These are phyloP conservation scores for Antechinus stuartii DNA, from an alignment of 2,113 vertebrate genomes.

Conservation along the genomic window DNA sequence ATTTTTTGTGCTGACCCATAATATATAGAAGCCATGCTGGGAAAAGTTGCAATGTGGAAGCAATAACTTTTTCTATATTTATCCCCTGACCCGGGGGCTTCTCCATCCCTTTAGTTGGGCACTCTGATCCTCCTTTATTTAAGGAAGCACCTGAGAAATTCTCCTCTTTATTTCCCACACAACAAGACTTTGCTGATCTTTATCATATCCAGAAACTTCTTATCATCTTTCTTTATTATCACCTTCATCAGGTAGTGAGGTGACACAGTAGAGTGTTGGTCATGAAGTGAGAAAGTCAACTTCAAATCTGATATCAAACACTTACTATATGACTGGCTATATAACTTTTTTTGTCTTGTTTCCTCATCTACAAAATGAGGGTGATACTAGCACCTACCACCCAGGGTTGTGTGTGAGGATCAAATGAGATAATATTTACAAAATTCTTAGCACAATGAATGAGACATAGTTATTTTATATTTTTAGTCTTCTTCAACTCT, in stretches of 20 bases:
- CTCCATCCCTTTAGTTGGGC: background rate
- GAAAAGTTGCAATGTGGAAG: too few relatives aligned
- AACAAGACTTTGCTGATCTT: background rate
- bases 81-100: background rate
- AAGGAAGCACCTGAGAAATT: background rate
- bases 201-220: background rate
- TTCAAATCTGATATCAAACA: background rate
- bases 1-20: background rate
- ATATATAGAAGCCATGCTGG: background rate
- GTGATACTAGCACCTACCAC: background rate
- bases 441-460: background rate
- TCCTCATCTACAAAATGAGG: background rate
- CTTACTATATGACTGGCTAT: background rate
- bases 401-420: background rate
- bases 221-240: background rate
- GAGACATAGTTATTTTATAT: background rate
- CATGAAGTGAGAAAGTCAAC: background rate
- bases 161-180: background rate
- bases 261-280: background rate
- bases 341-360: background rate
- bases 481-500: too few relatives aligned
- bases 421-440: background rate
- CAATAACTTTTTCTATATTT: background rate
- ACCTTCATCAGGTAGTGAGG: background rate
- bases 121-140: background rate